A percentile compares a stretch with the other conserved stretches of the same genome.
Evolutionary conservation across 2,113 vertebrate species (phyloP).

Genomic region (Mesoclemmys tuberculata): DNA sequence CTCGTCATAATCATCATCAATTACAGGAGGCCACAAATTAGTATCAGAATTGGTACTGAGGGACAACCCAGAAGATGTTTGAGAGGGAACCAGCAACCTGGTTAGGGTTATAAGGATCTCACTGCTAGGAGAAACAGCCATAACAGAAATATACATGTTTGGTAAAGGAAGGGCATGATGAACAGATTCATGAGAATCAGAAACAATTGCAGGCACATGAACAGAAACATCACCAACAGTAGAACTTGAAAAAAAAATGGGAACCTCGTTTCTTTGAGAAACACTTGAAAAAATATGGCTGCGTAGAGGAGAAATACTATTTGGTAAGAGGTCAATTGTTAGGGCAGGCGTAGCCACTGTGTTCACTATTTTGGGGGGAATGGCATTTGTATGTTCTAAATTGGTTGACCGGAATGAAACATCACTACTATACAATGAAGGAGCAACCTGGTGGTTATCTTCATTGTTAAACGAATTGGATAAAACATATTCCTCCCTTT

Average conservation of each 20-base stretch:
- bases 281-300: conserved; percentile 35
- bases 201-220: conserved; percentile 65
- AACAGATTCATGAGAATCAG: conserved; percentile 55
- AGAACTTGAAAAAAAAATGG: conserved; percentile 59
- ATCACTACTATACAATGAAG: conserved; percentile 66
- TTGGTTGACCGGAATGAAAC: conserved; percentile 63
- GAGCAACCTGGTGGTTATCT: conserved; percentile 69
- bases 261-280: conserved; percentile 65
- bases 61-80: conserved; percentile 70
- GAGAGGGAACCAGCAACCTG: conserved; percentile 69
- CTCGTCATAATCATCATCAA: conserved; percentile 76
- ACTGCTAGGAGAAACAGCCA: conserved; percentile 70
- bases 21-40: conserved; percentile 68
- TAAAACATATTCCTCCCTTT: conserved; percentile 68
- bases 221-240: conserved; percentile 55
- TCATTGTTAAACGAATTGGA: conserved; percentile 68
- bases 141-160: conserved; percentile 79
- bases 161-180: conserved; percentile 67
- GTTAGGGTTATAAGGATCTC: conserved; percentile 69
- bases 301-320: conserved; percentile 58
- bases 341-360: conserved; percentile 67
- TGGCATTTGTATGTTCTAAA: conserved; percentile 67
- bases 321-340: conserved; percentile 43
- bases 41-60: conserved; percentile 70
- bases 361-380: conserved; percentile 34